Evolutionary conservation across 2,888 invertebrate species (phyloP).

Genomic region (Notodonta ziczac): DNA sequence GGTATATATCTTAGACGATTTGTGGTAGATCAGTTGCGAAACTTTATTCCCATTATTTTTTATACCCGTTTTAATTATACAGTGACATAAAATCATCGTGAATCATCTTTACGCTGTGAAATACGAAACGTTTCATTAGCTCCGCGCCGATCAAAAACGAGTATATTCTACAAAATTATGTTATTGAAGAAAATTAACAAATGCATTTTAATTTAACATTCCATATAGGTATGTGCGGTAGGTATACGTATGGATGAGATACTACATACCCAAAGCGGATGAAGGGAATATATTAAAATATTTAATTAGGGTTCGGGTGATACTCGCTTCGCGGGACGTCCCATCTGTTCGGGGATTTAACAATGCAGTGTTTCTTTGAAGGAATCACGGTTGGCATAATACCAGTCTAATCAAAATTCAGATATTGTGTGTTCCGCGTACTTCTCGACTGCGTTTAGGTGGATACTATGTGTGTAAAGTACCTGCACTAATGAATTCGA

Average conservation of each 20-base stretch:
- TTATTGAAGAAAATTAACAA: constrained; percentile 36
- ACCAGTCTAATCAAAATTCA: constrained; percentile 69
- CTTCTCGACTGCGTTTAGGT: constrained; percentile 42
- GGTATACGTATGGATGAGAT: constrained; percentile 39
- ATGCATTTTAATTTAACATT: constrained; percentile 56
- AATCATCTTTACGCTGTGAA: constrained; percentile 16
- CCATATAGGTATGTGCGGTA: constrained; percentile 39
- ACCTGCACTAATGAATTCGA: constrained; percentile 50
- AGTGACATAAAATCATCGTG: constrained; percentile 21
- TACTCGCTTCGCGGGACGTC: constrained; percentile 57
- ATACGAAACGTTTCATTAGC: constrained; percentile 18
- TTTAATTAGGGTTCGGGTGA: constrained; percentile 70
- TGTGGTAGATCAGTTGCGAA: constrained; percentile 49
- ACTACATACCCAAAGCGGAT: constrained; percentile 56
- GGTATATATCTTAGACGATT: constrained; percentile 47
- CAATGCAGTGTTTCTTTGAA: constrained; percentile 67
- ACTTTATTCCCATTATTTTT: constrained; percentile 35
- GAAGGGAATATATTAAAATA: constrained; percentile 76
- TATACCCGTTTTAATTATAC: constrained; percentile 16
- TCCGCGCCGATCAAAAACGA: constrained; percentile 22
- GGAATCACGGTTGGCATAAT: constrained; percentile 60
- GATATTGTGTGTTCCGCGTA: constrained; percentile 56
- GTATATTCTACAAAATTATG: constrained; percentile 40
- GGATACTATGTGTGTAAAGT: constrained; percentile 42
- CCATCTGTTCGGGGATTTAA: constrained; percentile 60